Conservation (phyloP, 1,140 invertebrate genomes). For the Alviniconcha marisindica region DNA sequence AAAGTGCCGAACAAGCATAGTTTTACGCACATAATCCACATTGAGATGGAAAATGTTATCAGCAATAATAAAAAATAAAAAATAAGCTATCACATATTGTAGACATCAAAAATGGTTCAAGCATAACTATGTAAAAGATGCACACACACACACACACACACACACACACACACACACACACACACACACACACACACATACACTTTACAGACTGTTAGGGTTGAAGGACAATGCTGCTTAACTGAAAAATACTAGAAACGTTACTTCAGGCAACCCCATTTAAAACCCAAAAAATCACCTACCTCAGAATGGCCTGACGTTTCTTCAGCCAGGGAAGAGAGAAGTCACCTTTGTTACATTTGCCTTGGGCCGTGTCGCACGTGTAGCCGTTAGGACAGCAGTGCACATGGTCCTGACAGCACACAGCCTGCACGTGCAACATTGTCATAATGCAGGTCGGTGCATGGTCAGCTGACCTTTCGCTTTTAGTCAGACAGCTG, state of each 20-base stretch:
- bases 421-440: conserved; percentile 47
- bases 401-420: conserved; percentile 58
- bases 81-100: too few species aligned
- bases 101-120: too few species aligned
- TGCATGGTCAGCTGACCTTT: not conserved
- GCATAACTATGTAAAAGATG: too few species aligned
- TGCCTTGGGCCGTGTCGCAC: conserved; percentile 57
- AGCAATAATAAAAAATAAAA: too few species aligned
- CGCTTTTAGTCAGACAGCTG: not conserved
- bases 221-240: too few species aligned
- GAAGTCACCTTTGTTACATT: not conserved
- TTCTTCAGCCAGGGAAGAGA: not conserved
- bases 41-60: too few species aligned
- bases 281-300: too few species aligned
- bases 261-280: too few species aligned
- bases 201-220: not conserved
- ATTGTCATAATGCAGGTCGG: not conserved
- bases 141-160: conserved; percentile 15
- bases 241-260: too few species aligned
- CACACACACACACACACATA: conserved; percentile 18
- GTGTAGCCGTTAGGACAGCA: conserved; percentile 62
- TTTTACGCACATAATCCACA: too few species aligned
- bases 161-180: not conserved
- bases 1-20: too few species aligned
- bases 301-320: not conserved